A percentile compares a stretch with the other conserved stretches of the same genome.
Evolutionary conservation across 2,888 invertebrate species (phyloP).

Genomic region (Drosophila aldrichi): DNA sequence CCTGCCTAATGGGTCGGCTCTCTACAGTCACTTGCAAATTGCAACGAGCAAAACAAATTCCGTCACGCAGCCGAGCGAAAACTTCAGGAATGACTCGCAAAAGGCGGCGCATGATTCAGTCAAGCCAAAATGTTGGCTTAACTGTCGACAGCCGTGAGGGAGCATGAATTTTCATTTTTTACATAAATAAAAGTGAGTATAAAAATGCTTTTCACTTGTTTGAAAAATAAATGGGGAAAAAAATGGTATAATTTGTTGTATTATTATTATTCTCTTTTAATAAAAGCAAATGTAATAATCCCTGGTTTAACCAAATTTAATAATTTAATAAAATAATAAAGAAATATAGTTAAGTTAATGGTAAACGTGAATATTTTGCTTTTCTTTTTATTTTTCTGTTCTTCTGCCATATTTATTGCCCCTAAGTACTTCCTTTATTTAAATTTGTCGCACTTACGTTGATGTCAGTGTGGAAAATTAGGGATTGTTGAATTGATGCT

Average conservation of each 20-base stretch:
- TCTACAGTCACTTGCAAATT: not conserved
- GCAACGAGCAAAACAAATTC: constrained; percentile 9
- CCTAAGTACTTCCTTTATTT: not conserved
- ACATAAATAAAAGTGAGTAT: not conserved
- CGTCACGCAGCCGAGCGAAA: constrained; percentile 11
- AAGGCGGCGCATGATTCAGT: constrained; percentile 5
- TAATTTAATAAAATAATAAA: too few relatives aligned
- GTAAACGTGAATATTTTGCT: not conserved
- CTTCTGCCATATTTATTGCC: not conserved
- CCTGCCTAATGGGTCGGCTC: constrained; percentile 1
- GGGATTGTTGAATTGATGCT: constrained; percentile 55
- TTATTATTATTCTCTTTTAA: too few relatives aligned
- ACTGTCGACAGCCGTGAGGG: constrained; percentile 13
- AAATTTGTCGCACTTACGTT: not conserved
- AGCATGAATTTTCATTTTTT: constrained; percentile 12
- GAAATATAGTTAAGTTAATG: not conserved
- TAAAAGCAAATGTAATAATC: too few relatives aligned
- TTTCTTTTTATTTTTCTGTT: not conserved
- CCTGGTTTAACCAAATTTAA: too few relatives aligned
- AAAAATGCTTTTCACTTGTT: not conserved
- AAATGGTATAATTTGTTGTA: too few relatives aligned
- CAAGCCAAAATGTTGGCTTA: constrained; percentile 19
- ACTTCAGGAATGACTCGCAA: constrained; percentile 17
- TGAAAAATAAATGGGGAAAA: too few relatives aligned
- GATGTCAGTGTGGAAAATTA: constrained; percentile 13